Conservation (phyloP, 2,797 vertebrate genomes). For the Propithecus perrieri region DNA sequence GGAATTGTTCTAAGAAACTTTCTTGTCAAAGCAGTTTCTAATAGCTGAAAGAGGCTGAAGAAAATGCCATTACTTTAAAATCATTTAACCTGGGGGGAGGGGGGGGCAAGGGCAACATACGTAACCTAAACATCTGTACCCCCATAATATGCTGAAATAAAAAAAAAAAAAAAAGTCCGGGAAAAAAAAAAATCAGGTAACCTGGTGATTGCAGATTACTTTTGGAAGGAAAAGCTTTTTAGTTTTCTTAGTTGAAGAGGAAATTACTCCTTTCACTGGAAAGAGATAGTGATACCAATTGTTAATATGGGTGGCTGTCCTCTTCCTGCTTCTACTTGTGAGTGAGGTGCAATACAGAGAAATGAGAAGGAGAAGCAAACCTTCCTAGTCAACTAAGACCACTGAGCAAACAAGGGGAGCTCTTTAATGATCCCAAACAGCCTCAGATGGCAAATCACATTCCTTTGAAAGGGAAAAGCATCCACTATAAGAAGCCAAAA, state of each 20-base stretch:
- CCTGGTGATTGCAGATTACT: background rate
- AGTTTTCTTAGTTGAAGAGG: background rate
- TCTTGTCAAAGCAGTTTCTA: conserved; percentile 58
- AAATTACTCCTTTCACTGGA: conserved; percentile 45
- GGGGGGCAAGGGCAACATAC: too few relatives aligned
- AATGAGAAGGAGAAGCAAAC: background rate
- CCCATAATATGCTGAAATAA: too few relatives aligned
- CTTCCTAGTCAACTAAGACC: background rate
- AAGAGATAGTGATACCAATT: background rate
- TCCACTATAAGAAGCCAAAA: conserved; percentile 20
- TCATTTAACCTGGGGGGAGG: conserved; percentile 9
- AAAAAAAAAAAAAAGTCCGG: too few relatives aligned
- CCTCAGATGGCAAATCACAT: conserved; percentile 17
- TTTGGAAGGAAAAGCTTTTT: background rate
- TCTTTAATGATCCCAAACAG: conserved; percentile 44
- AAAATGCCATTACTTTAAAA: conserved; percentile 52
- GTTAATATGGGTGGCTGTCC: background rate
- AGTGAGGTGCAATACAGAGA: background rate
- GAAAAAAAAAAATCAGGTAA: too few relatives aligned
- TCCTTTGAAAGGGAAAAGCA: background rate
- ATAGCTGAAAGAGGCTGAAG: conserved; percentile 35
- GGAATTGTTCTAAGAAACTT: conserved; percentile 51
- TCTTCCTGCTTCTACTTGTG: background rate
- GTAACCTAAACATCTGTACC: too few relatives aligned
- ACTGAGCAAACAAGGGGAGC: background rate